Base-by-base conservation (phyloP, 2,888 invertebrate species). In the Diarsia rubi region DNA sequence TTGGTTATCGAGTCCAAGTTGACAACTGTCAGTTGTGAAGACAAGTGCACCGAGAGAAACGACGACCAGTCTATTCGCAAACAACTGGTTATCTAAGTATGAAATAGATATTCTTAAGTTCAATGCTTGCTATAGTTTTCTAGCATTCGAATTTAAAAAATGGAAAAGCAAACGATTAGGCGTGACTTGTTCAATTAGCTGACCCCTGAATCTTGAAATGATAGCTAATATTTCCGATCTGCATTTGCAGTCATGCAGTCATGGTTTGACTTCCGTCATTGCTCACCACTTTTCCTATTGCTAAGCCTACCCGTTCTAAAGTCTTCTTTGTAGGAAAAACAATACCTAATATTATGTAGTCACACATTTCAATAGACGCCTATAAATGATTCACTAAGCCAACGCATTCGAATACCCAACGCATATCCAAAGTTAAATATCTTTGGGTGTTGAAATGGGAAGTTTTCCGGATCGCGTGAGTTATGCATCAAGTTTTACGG, bases 21-120 rank as follows among this genome's bases (percentile, higher is more conserved):
- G 82, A 85, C 82, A 85, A 82, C 82, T 85, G 85, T 82, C 82
- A 73, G 67, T 49, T 62, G 27, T 14, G 52, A 68, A 73, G 85
- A 82, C 82, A 82, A 85, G 85, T 82, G 72, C 77, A 6, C 71
- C 14, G 47, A 77, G 80, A 80, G 82, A 85, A 82, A 85, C 82
- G 64, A 73, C 64, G 63, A 73, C 72, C 62, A 67, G 85, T 82
- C 71, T 81, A 66, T 75, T 75, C 82, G 49, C 82, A 68, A 73
- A 82, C 78, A 82, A 85, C 85, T 85, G 78, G 85, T 85, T 82
- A 65, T 84, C 76, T 52, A 24, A 64, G 60, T 68, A 69, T 69
- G 72, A 80, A 79, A 81, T 79, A 83, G 45, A 84, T 81, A 63
- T 76, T 82, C 77, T 84, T 81, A 59, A 57, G 69, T 83, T 83